Evolutionary conservation across 2,797 vertebrate species (phyloP), one percentile per base, ranked within the genome.

Genomic region (Characodon lateralis): DNA sequence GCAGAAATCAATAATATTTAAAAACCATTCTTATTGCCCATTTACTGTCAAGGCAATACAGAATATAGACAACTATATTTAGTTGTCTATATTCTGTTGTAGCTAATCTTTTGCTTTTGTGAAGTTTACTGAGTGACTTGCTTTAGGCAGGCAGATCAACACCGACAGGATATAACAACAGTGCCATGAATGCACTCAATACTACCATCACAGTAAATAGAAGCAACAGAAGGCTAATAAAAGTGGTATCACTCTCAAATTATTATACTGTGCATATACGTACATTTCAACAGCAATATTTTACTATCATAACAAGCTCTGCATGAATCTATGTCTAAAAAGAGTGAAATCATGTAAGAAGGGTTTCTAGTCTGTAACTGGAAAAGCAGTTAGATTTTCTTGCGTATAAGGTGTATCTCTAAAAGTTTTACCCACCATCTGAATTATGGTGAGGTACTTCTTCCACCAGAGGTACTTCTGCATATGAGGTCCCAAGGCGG

Each of bases 381-480:
- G 35, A 58, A 35, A 9, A 58, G 55, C 9, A 53, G 16, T 58
- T 51, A 1, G 39, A 20, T 13, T 58, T 61, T 63, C 50, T 69
- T 43, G 41, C 63, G 39, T 10, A 14, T 24, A 56, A 8, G 26
- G 39, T 66, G 31, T 24, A 55, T 53, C 20, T 26, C 20, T 61
- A 53, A 61, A 76, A 39, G 22, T 53, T 8, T 75, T n/a, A 94
- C 96, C 92, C 92, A 99, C 98, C 96, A 99, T 93, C 88, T 99
- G 98, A 87, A 99, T 94, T 91, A 99, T 99, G 83, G 98, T 99
- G 93, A 99, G 96, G 91, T 99, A 99, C 90, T 97, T 96, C 93
- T 99, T 99, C 98, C 98, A 99, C 98, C 98, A 99, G 84, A 99
- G 96, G 81, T 98, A 99, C 80, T 98, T 99, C 92, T 99, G 98